These are phyloP conservation scores for Chrysolina haemoptera DNA, from an alignment of 2,888 invertebrate genomes.

Conservation along the genomic window DNA sequence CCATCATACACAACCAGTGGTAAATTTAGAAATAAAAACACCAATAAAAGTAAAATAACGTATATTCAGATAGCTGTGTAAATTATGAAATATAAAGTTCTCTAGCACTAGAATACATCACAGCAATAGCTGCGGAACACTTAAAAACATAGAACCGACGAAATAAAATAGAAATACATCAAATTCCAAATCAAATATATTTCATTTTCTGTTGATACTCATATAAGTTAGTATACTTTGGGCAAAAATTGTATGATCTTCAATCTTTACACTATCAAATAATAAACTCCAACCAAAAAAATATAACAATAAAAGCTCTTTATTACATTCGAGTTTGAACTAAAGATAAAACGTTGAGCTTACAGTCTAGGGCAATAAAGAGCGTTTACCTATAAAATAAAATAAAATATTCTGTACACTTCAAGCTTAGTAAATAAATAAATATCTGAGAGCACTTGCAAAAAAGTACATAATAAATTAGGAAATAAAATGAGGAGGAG, in stretches of 20 bases:
- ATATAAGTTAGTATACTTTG: slow-evolving; percentile 64
- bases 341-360: slow-evolving; percentile 52
- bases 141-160: slow-evolving; percentile 42
- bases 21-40: slow-evolving; percentile 31
- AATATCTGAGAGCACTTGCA: slow-evolving; percentile 60
- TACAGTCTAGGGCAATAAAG: slow-evolving; percentile 54
- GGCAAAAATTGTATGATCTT: slow-evolving; percentile 57
- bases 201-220: slow-evolving; percentile 55
- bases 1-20: no score
- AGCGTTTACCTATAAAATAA: slow-evolving; percentile 56
- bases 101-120: slow-evolving; percentile 58
- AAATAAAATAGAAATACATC: slow-evolving; percentile 34
- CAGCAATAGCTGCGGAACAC: slow-evolving; percentile 55
- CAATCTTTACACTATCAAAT: slow-evolving; percentile 53
- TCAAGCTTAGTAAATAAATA: slow-evolving; percentile 61
- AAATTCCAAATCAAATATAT: slow-evolving; percentile 56
- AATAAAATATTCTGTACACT: slow-evolving; percentile 57
- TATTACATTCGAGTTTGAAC: slow-evolving; percentile 51
- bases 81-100: slow-evolving; percentile 64
- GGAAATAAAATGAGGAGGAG: slow-evolving; percentile 30
- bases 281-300: slow-evolving; percentile 64
- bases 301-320: slow-evolving; percentile 62
- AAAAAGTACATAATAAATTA: slow-evolving; percentile 58
- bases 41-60: slow-evolving; percentile 59
- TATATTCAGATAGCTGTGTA: slow-evolving; percentile 64